Evolutionary conservation across 2,797 vertebrate genomes (phyloP).

Genomic region (Periophthalmus magnuspinnatus): DNA sequence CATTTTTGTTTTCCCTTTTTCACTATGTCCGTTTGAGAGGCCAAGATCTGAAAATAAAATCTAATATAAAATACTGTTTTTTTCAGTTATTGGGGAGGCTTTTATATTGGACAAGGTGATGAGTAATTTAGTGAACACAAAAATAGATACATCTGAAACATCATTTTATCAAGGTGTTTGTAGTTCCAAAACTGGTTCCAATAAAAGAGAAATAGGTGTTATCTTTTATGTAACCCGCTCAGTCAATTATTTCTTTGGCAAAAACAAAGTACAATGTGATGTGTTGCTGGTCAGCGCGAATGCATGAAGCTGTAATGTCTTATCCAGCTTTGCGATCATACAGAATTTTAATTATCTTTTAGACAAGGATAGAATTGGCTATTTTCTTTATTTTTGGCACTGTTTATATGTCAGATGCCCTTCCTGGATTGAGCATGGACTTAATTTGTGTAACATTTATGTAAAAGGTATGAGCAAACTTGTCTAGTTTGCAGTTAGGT

Average conservation of each 20-base stretch:
- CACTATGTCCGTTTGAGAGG: not conserved
- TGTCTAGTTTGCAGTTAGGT: too few relatives aligned
- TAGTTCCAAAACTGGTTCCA: not conserved
- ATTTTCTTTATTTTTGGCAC: too few relatives aligned
- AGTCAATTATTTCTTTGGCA: not conserved
- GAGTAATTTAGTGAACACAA: not conserved
- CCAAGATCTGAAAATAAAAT: conserved; percentile 7
- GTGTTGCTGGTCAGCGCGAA: not conserved
- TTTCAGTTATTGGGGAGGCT: not conserved
- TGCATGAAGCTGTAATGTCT: not conserved
- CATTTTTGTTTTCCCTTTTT: conserved; percentile 23
- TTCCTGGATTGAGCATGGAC: not conserved
- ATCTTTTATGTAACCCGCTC: not conserved
- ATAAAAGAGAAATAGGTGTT: not conserved
- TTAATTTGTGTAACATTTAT: too few relatives aligned
- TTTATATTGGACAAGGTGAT: not conserved
- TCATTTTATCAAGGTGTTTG: not conserved
- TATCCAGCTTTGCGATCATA: not conserved
- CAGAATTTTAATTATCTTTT: not conserved
- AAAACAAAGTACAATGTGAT: not conserved
- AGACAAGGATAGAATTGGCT: too few relatives aligned
- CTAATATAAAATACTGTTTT: not conserved
- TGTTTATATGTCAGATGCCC: not conserved
- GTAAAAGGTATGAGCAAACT: too few relatives aligned
- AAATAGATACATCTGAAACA: not conserved